A percentile compares a stretch with the other conserved stretches of the same genome.
phyloP scores from a whole-genome alignment of 2,888 invertebrate genomes.

The Agrotis segetum region DNA sequence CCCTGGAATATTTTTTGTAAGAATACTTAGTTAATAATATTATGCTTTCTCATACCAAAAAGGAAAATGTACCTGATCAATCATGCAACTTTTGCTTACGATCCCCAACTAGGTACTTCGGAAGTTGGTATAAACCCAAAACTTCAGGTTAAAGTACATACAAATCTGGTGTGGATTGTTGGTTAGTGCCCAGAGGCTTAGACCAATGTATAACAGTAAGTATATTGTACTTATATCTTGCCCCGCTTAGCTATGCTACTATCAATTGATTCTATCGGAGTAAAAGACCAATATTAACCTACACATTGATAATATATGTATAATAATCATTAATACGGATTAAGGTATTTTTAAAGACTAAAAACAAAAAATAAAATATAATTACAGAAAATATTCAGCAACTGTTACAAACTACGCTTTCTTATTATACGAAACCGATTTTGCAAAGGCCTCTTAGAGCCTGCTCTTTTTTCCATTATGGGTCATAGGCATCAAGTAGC shows the following conservation, averaged over 20 bases:
- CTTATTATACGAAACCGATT: too few species aligned
- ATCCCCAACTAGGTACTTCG: background rate
- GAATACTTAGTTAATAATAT: too few species aligned
- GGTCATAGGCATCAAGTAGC: too few species aligned
- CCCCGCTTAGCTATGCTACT: too few species aligned
- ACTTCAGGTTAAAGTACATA: background rate
- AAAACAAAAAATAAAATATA: background rate
- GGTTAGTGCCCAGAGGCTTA: background rate
- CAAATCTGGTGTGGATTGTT: background rate
- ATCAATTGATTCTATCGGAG: background rate
- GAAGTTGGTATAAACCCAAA: background rate
- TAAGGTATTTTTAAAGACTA: background rate
- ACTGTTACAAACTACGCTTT: too few species aligned
- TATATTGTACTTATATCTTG: background rate
- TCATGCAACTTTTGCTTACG: background rate
- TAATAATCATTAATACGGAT: background rate
- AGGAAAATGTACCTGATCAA: background rate
- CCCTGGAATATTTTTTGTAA: too few species aligned
- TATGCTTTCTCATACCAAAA: too few species aligned
- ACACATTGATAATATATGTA: background rate
- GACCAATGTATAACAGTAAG: background rate
- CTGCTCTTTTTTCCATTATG: too few species aligned
- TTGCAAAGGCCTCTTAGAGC: too few species aligned
- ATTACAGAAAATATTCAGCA: too few species aligned
- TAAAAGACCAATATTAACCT: constrained; percentile 8